Evolutionary conservation across 2,888 invertebrate genomes (phyloP).

Genomic region (Andrena flavipes): DNA sequence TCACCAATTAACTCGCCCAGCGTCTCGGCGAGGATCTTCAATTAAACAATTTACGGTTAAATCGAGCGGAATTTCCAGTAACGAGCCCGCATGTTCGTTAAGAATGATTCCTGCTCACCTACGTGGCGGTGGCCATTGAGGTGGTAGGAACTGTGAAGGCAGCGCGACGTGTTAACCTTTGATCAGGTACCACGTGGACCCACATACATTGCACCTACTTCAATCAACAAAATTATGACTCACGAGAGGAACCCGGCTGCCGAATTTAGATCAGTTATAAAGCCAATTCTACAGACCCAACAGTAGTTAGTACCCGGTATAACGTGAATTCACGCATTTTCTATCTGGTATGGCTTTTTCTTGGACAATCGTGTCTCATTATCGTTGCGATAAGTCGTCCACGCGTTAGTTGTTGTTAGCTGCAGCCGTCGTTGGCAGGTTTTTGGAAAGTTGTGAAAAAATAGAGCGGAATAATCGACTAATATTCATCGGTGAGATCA

Average conservation of each 20-base stretch:
- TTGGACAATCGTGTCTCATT: background rate
- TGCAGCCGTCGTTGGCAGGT: no score
- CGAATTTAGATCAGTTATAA: slow-evolving; percentile 65
- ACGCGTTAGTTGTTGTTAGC: no score
- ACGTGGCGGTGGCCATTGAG: slow-evolving; percentile 53
- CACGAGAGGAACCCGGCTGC: slow-evolving; percentile 36
- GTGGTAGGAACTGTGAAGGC: slow-evolving; percentile 31
- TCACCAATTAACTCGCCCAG: slow-evolving; percentile 59
- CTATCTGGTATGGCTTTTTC: slow-evolving; percentile 18
- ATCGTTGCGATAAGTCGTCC: background rate
- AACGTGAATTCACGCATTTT: slow-evolving; percentile 31
- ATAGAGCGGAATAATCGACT: no score
- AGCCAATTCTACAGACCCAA: slow-evolving; percentile 35
- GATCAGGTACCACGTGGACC: slow-evolving; percentile 68
- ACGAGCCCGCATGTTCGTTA: slow-evolving; percentile 79
- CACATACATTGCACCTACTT: slow-evolving; percentile 49
- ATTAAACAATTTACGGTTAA: slow-evolving; percentile 82
- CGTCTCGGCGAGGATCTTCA: slow-evolving; percentile 76
- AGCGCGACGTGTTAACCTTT: slow-evolving; percentile 52
- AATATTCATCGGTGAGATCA: no score
- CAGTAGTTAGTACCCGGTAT: slow-evolving; percentile 26
- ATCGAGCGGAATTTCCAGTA: slow-evolving; percentile 79
- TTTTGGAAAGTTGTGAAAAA: no score
- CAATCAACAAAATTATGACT: slow-evolving; percentile 54
- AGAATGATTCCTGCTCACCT: slow-evolving; percentile 65